Evolutionary conservation across 92 coral and sea anemone species (phyloP).

Genomic region (Parazoanthus darwini): DNA sequence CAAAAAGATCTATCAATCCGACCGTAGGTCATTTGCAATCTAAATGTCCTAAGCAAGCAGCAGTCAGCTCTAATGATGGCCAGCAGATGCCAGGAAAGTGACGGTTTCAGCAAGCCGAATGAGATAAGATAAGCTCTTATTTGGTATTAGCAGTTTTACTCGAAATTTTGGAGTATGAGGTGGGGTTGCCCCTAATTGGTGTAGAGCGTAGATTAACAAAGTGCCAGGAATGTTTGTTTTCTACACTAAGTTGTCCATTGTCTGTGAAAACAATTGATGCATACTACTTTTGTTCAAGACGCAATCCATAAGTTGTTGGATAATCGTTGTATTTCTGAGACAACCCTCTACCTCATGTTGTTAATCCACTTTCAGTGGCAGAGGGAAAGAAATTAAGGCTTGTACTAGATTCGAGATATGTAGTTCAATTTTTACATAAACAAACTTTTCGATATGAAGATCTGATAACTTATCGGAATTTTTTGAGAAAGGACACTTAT

Average conservation of each 20-base stretch:
- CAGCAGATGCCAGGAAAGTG: background rate
- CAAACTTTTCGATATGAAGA: constrained; percentile 47
- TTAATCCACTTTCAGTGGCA: constrained; percentile 57
- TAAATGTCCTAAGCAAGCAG: constrained; percentile 14
- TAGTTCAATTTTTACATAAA: constrained; percentile 26
- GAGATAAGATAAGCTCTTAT: background rate
- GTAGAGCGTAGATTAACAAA: constrained; percentile 23
- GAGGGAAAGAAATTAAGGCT: constrained; percentile 50
- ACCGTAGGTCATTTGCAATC: constrained; percentile 30
- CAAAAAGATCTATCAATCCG: constrained; percentile 26
- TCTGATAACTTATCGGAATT: constrained; percentile 41
- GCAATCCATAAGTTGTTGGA: constrained; percentile 40
- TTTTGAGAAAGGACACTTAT: constrained; percentile 30
- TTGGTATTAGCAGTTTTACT: background rate
- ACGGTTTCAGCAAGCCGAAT: background rate
- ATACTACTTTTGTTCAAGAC: constrained; percentile 39
- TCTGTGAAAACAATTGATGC: constrained; percentile 34
- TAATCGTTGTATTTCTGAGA: constrained; percentile 42
- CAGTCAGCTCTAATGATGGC: background rate
- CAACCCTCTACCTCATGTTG: constrained; percentile 39
- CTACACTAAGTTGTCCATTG: constrained; percentile 19
- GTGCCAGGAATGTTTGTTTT: background rate
- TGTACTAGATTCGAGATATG: constrained; percentile 43
- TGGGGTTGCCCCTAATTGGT: constrained; percentile 16
- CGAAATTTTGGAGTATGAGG: constrained; percentile 36